These are phyloP conservation scores for Odontamblyopus rebecca DNA, from an alignment of 2,797 vertebrate genomes.

Conservation along the genomic window DNA sequence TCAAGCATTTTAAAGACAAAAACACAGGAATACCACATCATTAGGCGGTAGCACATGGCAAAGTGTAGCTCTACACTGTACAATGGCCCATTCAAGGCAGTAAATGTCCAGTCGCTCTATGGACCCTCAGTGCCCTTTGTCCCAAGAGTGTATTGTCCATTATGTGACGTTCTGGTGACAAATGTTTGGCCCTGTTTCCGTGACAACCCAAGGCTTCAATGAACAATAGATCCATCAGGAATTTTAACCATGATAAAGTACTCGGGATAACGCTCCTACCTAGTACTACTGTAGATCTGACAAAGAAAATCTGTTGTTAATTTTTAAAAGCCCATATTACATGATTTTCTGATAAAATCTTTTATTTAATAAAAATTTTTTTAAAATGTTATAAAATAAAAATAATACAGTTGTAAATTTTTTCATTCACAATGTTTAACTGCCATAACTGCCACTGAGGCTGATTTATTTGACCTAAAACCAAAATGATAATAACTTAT, in stretches of 20 bases:
- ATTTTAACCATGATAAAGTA: constrained; percentile 7
- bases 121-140: constrained; percentile 58
- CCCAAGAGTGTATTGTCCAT: constrained; percentile 72
- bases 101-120: constrained; percentile 53
- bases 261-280: constrained; percentile 15
- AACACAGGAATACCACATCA: constrained; percentile 10
- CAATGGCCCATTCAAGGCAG: constrained; percentile 59
- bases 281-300: background rate
- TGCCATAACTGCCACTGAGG: too few relatives aligned
- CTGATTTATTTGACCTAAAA: too few relatives aligned
- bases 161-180: constrained; percentile 67
- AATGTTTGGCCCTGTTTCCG: constrained; percentile 70
- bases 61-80: constrained; percentile 33
- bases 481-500: too few relatives aligned
- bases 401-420: too few relatives aligned
- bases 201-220: constrained; percentile 51
- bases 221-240: constrained; percentile 65
- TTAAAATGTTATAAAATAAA: too few relatives aligned
- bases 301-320: too few relatives aligned
- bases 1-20: background rate
- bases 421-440: too few relatives aligned
- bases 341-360: too few relatives aligned
- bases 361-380: too few relatives aligned
- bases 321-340: too few relatives aligned
- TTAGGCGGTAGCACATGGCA: constrained; percentile 22